These are phyloP conservation scores for Cyaniris semiargus DNA, from an alignment of 2,888 invertebrate genomes.

Conservation along the genomic window DNA sequence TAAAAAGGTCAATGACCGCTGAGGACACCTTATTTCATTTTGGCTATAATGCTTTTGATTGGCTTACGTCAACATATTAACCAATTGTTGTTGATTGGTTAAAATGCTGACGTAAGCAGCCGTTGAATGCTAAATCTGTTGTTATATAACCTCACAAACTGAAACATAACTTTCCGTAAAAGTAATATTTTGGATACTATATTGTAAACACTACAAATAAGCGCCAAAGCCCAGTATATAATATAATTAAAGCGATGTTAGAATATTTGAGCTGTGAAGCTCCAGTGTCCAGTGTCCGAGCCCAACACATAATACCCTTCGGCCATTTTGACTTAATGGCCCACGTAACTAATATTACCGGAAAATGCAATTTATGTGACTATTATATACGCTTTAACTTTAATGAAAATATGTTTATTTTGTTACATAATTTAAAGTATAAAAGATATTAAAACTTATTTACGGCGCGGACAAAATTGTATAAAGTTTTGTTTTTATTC, in stretches of 20 bases:
- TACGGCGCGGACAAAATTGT: not conserved
- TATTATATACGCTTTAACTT: conserved; percentile 37
- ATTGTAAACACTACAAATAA: conserved; percentile 20
- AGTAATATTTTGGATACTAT: not conserved
- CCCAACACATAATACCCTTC: conserved; percentile 44
- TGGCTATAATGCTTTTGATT: no score
- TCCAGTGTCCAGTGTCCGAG: conserved; percentile 34
- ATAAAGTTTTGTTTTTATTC: not conserved
- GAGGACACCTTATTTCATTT: no score
- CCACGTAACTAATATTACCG: conserved; percentile 61
- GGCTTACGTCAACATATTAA: no score
- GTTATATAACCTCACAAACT: no score
- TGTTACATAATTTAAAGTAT: conserved; percentile 21
- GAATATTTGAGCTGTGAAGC: conserved; percentile 46
- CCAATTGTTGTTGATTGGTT: no score
- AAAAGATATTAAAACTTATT: conserved; percentile 20
- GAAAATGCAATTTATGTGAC: conserved; percentile 62
- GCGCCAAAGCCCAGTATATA: not conserved
- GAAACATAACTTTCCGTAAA: not conserved
- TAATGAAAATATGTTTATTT: conserved; percentile 29
- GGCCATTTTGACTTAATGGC: conserved; percentile 60
- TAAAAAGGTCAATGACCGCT: no score
- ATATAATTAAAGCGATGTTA: conserved; percentile 38
- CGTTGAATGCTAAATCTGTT: no score
- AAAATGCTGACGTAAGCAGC: no score